Conservation (phyloP, 2,888 invertebrate species). For the Adineta ricciae region DNA sequence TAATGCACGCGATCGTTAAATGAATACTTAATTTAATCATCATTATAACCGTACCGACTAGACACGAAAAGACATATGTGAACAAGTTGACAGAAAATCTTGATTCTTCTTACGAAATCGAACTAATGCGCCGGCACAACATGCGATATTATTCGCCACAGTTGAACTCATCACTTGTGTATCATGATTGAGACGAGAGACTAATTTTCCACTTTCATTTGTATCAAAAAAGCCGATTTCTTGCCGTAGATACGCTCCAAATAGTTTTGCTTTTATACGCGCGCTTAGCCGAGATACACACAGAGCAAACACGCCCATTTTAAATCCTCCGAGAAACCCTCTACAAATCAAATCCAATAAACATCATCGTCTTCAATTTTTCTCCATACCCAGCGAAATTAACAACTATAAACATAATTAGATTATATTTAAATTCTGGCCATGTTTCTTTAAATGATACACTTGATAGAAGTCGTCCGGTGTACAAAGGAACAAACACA, state of each 20-base stretch:
- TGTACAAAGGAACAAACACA: slow-evolving; percentile 50
- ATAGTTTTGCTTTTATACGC: slow-evolving; percentile 42
- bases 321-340: slow-evolving; percentile 44
- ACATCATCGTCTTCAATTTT: neutral
- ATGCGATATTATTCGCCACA: neutral
- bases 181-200: slow-evolving; percentile 50
- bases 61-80: neutral
- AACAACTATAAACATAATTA: slow-evolving; percentile 24
- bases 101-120: neutral
- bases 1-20: slow-evolving; percentile 47
- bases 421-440: slow-evolving; percentile 39
- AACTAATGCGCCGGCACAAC: neutral
- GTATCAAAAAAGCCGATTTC: slow-evolving; percentile 43
- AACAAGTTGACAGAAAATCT: neutral
- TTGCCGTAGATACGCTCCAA: neutral
- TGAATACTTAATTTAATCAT: slow-evolving; percentile 50
- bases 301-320: slow-evolving; percentile 46
- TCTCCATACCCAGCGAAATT: slow-evolving; percentile 22
- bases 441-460: slow-evolving; percentile 47
- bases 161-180: slow-evolving; percentile 48
- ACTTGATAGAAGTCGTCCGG: slow-evolving; percentile 48
- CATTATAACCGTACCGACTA: slow-evolving; percentile 46
- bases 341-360: slow-evolving; percentile 35
- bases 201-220: slow-evolving; percentile 49
- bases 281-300: slow-evolving; percentile 45